Base-by-base conservation (phyloP, 1,140 invertebrate species). In the Drosophila fuyamai region DNA sequence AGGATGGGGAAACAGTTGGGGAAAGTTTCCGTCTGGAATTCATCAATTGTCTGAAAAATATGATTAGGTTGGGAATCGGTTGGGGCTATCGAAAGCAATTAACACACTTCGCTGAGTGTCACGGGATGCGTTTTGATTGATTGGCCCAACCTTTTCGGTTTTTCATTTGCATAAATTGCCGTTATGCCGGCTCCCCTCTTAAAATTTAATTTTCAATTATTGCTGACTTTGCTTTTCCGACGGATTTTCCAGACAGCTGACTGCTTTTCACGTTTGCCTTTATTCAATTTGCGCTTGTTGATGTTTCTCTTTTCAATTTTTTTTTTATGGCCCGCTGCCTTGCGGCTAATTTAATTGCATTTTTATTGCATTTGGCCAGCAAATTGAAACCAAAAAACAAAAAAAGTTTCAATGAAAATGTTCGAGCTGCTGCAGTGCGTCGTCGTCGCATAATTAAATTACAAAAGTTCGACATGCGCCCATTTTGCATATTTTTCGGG, bases 271-370 rank as follows among this genome's bases (percentile, higher is more conserved):
- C 51, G 56, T 59, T 57, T 47, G 50, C 62, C 68, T 73, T 82
- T 65, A 86, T 86, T 89, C 63, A 83, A 86, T 86, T 89, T 86
- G 43, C 29, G 43, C 56, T 55, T 53, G 62, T 70, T 71, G 66
- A 72, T 76, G 46, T 77, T 81, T 60, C 76, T 55, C 8, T 55
- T 73, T 53, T 58, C 35, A 16, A 27, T 48, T 48, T 57, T 57
- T 57, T 76, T 79, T 79, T 79, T 72, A 84, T 76, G 60, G 46
- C 71, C 59, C 51, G 56, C 59, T 73, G 79, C 72, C 67, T 79
- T 88, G 79, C 62, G 79, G 79, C 84, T 86, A 89, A 86, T 86
- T 89, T 89, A 86, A 86, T 89, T 86, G 83, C 76, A 86, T 76
- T 86, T 86, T 86, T 82, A 86, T 86, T 86, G 82, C 82, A 88